Percentiles rank a stretch among this genome's conserved stretches.
Evolutionary conservation across 2,888 invertebrate species (phyloP).

Genomic region (Nebria brevicollis): DNA sequence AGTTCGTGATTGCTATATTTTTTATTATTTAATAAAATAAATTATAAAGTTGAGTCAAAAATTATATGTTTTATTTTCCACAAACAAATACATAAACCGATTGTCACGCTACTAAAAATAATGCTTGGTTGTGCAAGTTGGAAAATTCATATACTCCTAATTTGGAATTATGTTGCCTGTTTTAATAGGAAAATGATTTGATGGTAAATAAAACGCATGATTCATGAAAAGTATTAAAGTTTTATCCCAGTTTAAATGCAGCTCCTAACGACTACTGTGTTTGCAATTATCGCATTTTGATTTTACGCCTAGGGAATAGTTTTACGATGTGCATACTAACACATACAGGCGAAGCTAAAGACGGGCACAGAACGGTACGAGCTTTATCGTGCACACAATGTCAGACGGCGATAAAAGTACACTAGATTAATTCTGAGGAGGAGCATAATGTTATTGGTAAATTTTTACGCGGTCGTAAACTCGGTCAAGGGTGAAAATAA

Average conservation of each 20-base stretch:
- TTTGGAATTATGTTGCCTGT: no score
- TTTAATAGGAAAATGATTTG: no score
- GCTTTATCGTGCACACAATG: conserved; percentile 47
- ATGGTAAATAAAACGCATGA: no score
- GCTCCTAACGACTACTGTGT: background rate
- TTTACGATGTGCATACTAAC: conserved; percentile 11
- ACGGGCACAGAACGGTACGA: background rate
- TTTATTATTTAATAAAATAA: no score
- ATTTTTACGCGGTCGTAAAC: conserved; percentile 53
- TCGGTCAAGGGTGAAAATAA: conserved; percentile 18
- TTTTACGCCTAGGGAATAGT: conserved; percentile 7
- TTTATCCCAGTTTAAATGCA: background rate
- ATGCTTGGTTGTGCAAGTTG: no score
- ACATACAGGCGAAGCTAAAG: background rate
- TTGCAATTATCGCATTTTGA: conserved; percentile 17
- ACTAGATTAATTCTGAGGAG: conserved; percentile 54
- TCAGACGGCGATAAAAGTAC: conserved; percentile 50
- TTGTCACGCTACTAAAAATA: no score
- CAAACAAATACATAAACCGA: no score
- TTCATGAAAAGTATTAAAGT: background rate
- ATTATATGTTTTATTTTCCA: no score
- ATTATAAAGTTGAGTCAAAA: no score
- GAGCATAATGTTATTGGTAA: conserved; percentile 55
- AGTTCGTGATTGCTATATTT: no score
- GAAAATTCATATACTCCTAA: no score